Base-by-base conservation (phyloP, 2,888 invertebrate genomes). In the Parnassius apollo region DNA sequence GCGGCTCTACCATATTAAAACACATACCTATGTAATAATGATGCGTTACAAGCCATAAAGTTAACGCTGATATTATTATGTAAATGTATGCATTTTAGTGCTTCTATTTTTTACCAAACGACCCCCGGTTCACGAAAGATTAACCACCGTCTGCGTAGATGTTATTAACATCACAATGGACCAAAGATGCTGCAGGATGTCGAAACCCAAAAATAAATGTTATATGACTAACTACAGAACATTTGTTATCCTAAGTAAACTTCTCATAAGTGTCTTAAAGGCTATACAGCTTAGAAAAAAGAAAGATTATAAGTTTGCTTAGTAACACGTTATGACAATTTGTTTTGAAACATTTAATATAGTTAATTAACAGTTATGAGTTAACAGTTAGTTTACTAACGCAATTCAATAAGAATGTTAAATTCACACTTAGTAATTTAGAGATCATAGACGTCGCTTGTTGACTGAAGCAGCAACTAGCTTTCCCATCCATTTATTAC, bases 121-220 rank as follows among this genome's bases (percentile, higher is more conserved):
- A 83, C 83, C 80, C 83, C 72, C 76, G 68, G 74, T 86, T 88
- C 83, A 87, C 88, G 89, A 83, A 76, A 89, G 86, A 91, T 91
- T 91, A 90, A 85, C 89, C 89, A 80, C 85, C 70, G 74, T 68
- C 71, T 70, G 68, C 74, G 69, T 70, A 68, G 71, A 73, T 73
- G 70, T 66, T 78, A 88, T 86, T 86, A 81, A 70, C 84, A 88
- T 88, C 73, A 86, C 78, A 83, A 71, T 75, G 71, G 66, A 65
- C 59, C 42, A 11, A 9, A 48, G 57, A 44, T 45, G 35, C 45
- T 35, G n/a, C 53, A 10, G 10, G 9, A 51, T 52, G 46, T 11
- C 12, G 18, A 35, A n/a, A 22, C 35, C 25, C 57, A 61, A 65
- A 64, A 45, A 59, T 61, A 53, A 64, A 62, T 61, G 25, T 25